Percentiles rank a stretch among this genome's conserved stretches.
Evolutionary conservation across 2,797 vertebrate species (phyloP).

Genomic region (Cynodonichthys magdalenae): DNA sequence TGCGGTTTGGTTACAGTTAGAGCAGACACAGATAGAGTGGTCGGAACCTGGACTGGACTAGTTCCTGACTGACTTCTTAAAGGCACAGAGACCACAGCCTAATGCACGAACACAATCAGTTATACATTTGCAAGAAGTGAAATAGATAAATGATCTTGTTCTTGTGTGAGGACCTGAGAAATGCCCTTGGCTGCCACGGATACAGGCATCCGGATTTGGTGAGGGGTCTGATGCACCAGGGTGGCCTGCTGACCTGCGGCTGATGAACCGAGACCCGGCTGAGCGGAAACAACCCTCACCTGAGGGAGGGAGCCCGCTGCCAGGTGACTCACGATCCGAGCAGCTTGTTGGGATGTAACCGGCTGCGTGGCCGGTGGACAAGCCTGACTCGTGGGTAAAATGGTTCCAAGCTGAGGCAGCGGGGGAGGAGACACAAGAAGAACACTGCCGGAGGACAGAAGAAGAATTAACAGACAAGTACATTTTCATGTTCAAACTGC

Average conservation of each 20-base stretch:
- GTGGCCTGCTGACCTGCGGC: conserved; percentile 82
- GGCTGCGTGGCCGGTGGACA: conserved; percentile 76
- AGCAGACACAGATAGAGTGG: conserved; percentile 84
- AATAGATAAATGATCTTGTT: neutral
- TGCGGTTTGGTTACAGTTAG: conserved; percentile 84
- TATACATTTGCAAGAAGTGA: neutral
- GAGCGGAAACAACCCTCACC: conserved; percentile 91
- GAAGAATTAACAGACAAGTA: neutral
- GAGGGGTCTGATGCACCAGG: conserved; percentile 82
- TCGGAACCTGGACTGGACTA: conserved; percentile 82
- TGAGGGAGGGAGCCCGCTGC: conserved; percentile 87
- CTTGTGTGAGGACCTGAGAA: conserved; percentile 84
- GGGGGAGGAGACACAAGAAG: conserved; percentile 92
- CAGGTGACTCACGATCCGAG: conserved; percentile 85
- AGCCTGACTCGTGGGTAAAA: conserved; percentile 86
- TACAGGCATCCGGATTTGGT: conserved; percentile 91
- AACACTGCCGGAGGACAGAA: conserved; percentile 78
- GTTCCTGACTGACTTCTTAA: conserved; percentile 84
- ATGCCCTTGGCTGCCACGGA: conserved; percentile 88
- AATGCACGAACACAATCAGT: neutral
- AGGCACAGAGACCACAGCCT: conserved; percentile 92
- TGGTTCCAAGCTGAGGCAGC: conserved; percentile 91
- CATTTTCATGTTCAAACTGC: neutral
- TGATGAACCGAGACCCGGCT: conserved; percentile 79
- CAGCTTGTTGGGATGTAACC: conserved; percentile 78